Conservation (phyloP, 1,140 invertebrate genomes). For the Ceratina calcarata region DNA sequence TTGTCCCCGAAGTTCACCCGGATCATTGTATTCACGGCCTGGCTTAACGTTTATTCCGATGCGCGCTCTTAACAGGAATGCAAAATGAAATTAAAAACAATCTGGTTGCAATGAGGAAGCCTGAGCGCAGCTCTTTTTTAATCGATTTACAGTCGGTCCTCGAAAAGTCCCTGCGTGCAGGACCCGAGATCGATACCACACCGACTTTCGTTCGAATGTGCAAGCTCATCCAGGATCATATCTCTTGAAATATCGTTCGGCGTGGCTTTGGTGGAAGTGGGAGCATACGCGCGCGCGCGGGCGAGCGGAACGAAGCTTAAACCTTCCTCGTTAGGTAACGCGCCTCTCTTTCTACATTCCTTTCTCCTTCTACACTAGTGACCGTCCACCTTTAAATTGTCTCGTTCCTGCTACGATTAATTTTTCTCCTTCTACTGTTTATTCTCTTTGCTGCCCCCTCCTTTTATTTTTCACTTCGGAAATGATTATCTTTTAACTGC, state of each 20-base stretch:
- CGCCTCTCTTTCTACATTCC: slow-evolving; percentile 14
- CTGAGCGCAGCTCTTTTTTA: too few species aligned
- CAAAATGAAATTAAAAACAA: too few species aligned
- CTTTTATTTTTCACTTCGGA: not conserved
- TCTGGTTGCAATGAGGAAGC: too few species aligned
- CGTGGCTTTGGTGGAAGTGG: slow-evolving; percentile 66
- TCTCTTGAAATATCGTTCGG: slow-evolving; percentile 69
- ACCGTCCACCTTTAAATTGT: slow-evolving; percentile 34
- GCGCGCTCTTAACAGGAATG: too few species aligned
- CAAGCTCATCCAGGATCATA: slow-evolving; percentile 73
- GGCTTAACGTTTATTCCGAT: not conserved
- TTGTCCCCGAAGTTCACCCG: not conserved
- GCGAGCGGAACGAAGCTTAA: slow-evolving; percentile 66
- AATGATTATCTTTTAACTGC: too few species aligned
- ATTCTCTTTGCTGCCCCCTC: not conserved
- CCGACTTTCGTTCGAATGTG: slow-evolving; percentile 69
- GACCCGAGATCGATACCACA: slow-evolving; percentile 43
- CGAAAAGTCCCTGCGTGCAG: slow-evolving; percentile 2
- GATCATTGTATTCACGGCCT: not conserved
- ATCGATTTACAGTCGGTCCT: slow-evolving; percentile 32
- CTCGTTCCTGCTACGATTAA: slow-evolving; percentile 36
- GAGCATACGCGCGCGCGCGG: too few species aligned
- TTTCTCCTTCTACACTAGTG: not conserved
- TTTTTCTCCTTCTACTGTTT: slow-evolving; percentile 4
- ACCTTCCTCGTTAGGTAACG: slow-evolving; percentile 49